These are phyloP conservation scores for Pelecanus crispus DNA, from an alignment of 2,113 vertebrate species.

Conservation along the genomic window DNA sequence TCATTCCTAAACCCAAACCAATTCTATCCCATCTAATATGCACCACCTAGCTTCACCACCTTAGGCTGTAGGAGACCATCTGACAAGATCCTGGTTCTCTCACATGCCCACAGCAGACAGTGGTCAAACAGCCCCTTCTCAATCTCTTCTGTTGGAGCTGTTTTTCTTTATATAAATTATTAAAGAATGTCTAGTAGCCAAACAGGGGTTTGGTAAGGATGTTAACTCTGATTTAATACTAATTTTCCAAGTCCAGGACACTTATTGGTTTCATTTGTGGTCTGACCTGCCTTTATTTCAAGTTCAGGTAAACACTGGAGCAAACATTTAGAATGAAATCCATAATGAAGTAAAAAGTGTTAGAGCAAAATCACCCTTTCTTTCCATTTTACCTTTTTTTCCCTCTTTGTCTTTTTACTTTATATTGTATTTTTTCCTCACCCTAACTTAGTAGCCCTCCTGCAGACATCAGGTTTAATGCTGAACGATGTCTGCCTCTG, in stretches of 20 bases:
- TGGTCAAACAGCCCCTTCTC: neutral
- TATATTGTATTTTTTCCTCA: neutral
- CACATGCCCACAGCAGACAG: neutral
- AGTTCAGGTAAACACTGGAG: neutral
- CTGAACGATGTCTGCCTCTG: neutral
- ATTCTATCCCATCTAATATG: neutral
- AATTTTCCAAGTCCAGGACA: neutral
- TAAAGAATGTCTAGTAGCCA: neutral
- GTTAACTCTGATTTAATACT: neutral
- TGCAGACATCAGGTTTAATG: neutral
- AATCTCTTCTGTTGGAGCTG: neutral
- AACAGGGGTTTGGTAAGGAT: neutral
- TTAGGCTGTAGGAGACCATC: neutral
- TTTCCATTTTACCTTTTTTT: neutral
- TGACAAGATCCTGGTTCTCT: neutral
- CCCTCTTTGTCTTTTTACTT: neutral
- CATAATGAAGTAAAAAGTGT: neutral
- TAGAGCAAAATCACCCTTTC: neutral
- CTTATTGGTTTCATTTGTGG: neutral
- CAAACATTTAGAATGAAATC: neutral
- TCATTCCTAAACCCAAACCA: neutral
- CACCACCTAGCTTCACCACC: neutral
- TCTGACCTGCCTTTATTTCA: neutral
- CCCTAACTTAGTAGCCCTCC: neutral
- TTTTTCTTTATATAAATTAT: neutral